Evolutionary conservation across 2,797 vertebrate species (phyloP), one percentile per base, ranked within the genome.

Genomic region (Triplophysa bombifrons): DNA sequence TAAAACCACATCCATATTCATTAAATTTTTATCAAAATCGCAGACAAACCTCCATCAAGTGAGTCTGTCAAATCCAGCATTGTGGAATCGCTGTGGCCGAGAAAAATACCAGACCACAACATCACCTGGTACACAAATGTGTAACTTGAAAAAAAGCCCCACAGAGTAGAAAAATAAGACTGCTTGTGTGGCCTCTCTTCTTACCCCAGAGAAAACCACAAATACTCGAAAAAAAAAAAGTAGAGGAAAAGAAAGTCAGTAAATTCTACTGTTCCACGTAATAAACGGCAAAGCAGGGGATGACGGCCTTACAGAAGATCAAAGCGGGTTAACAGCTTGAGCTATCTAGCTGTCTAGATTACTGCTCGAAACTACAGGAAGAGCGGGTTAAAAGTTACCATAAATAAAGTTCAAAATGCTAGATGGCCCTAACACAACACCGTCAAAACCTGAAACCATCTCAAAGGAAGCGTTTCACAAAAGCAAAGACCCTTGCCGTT

Each of bases 221-320:
- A 61, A 71, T 58, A 73, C 34, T 71, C 71, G 55, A 69, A 56
- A 75, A 38, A 34, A 34, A 72, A 72, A 64, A 78, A 75, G 34
- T 51, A 14, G 38, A 68, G 60, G 53, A 68, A 70, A 63, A 77
- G 77, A 64, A 72, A 68, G 78, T 76, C 75, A 83, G 78, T 73
- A 80, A 74, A 87, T 75, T 81, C 78, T 74, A 75, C 83, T 46
- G 73, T 82, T 83, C 73, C 82, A 78, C 67, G 79, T 78, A 80
- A 80, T 80, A 81, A 82, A 82, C 58, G 71, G 34, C 68, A 56
- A 78, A 81, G 82, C 76, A 75, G 77, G 77, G 79, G 82, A 83
- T 70, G 79, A 79, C 74, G 80, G 65, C 72, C 66, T 78, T 60
- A 17, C 65, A 68, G 72, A 79, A 74, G 83, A 84, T 84, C 76